These are phyloP conservation scores for Sinocyclocheilus maitianheensis DNA, from an alignment of 2,113 vertebrate genomes.

Conservation along the genomic window DNA sequence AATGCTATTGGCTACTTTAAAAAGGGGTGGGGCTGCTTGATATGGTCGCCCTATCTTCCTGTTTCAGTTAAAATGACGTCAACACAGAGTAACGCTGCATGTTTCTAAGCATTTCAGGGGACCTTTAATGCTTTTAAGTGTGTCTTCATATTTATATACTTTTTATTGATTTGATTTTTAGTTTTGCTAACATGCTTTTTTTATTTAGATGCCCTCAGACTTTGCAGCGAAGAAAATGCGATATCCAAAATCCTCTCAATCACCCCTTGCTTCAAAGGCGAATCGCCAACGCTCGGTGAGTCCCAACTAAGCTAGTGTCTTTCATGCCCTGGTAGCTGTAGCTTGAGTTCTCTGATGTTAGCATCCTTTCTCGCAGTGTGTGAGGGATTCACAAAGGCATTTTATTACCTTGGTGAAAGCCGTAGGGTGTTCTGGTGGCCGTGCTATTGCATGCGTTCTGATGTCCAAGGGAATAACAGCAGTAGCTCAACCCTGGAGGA, in stretches of 20 bases:
- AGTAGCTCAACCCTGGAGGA: slow-evolving; percentile 17
- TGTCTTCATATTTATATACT: not conserved
- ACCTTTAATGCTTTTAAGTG: not conserved
- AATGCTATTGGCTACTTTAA: too few species aligned
- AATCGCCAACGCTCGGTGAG: not conserved
- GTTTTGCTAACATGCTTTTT: not conserved
- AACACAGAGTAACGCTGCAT: too few species aligned
- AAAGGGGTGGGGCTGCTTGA: too few species aligned
- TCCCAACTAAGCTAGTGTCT: slow-evolving; percentile 35
- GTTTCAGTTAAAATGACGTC: too few species aligned
- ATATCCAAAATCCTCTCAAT: not conserved
- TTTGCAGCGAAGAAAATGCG: not conserved
- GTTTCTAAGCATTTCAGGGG: too few species aligned
- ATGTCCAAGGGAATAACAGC: slow-evolving; percentile 27
- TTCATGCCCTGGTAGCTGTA: slow-evolving; percentile 17
- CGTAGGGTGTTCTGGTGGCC: slow-evolving; percentile 12
- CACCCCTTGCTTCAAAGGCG: not conserved
- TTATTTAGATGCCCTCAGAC: not conserved
- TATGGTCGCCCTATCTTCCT: too few species aligned
- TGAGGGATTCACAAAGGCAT: not conserved
- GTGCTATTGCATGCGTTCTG: slow-evolving; percentile 22
- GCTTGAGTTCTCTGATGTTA: slow-evolving; percentile 8
- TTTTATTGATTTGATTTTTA: not conserved
- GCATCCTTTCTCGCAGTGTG: not conserved
- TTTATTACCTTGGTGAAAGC: slow-evolving; percentile 32